Conservation (phyloP, 1,140 invertebrate genomes). For the Liolophura sinensis region DNA sequence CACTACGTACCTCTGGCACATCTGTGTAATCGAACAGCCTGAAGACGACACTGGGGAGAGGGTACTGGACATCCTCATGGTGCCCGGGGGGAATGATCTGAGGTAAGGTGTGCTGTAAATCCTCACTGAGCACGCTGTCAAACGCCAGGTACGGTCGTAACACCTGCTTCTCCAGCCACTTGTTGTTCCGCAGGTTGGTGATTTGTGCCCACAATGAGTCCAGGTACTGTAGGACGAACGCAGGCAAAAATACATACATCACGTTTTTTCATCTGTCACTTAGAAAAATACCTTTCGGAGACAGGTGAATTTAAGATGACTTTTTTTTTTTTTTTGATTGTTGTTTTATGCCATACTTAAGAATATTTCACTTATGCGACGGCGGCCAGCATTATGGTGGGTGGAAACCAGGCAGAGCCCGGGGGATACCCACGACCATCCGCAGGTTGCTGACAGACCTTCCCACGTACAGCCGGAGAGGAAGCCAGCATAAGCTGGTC, state of each 20-base stretch:
- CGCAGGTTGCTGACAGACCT: no score
- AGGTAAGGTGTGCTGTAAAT: slow-evolving; percentile 91
- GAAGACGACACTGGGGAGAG: slow-evolving; percentile 70
- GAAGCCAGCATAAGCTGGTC: no score
- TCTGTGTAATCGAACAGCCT: slow-evolving; percentile 97
- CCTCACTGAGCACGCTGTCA: slow-evolving; percentile 92
- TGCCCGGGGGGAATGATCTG: slow-evolving; percentile 86
- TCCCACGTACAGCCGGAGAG: no score
- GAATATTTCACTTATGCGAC: no score
- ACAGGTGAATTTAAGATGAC: no score
- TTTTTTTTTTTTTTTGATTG: no score
- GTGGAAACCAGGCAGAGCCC: no score
- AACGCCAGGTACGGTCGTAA: slow-evolving; percentile 93
- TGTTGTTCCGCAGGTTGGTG: slow-evolving; percentile 86
- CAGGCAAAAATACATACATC: neutral
- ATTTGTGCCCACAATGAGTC: slow-evolving; percentile 98
- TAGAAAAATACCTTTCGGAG: no score
- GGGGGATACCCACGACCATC: no score
- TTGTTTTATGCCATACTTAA: no score
- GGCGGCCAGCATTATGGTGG: no score
- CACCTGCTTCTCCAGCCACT: slow-evolving; percentile 98
- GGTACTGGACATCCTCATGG: slow-evolving; percentile 85
- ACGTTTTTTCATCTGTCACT: no score
- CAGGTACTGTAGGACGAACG: slow-evolving; percentile 69
- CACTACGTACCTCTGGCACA: slow-evolving; percentile 78